Evolutionary conservation across 1,140 invertebrate species (phyloP).

Genomic region (Battus philenor): DNA sequence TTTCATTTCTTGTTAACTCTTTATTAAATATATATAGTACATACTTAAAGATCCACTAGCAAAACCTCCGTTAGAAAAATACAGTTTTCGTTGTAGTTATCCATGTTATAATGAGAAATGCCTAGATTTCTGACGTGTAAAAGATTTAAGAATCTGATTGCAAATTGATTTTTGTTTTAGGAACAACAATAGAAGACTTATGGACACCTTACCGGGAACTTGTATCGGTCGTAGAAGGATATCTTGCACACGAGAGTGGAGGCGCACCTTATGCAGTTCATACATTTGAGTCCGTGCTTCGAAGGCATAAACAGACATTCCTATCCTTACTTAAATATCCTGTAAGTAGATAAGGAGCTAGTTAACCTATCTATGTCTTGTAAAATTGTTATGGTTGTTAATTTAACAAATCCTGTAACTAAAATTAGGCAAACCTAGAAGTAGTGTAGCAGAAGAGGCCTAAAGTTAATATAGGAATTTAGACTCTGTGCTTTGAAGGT

Average conservation of each 20-base stretch:
- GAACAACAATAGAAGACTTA: constrained; percentile 82
- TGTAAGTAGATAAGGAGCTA: constrained; percentile 81
- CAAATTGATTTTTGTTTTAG: constrained; percentile 24
- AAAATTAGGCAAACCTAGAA: too few relatives aligned
- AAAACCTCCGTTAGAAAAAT: not conserved
- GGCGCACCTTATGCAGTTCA: constrained; percentile 80
- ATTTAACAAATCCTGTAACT: too few relatives aligned
- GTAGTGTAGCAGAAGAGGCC: too few relatives aligned
- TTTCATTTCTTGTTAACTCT: not conserved
- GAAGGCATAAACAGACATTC: constrained; percentile 91
- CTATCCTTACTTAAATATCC: constrained; percentile 91
- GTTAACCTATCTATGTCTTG: too few relatives aligned
- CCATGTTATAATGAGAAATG: too few relatives aligned
- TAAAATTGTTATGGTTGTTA: too few relatives aligned
- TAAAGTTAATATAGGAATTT: too few relatives aligned
- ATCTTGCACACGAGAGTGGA: constrained; percentile 80
- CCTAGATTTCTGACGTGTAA: too few relatives aligned
- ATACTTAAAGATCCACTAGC: not conserved
- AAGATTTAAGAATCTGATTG: not conserved
- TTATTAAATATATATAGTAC: not conserved
- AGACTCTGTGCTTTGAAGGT: too few relatives aligned
- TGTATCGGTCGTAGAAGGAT: constrained; percentile 82
- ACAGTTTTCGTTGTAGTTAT: too few relatives aligned
- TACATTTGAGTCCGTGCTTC: constrained; percentile 86
- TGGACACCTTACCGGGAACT: constrained; percentile 93